Conservation (phyloP, 2,888 invertebrate genomes). For the Hedychridium roseum region DNA sequence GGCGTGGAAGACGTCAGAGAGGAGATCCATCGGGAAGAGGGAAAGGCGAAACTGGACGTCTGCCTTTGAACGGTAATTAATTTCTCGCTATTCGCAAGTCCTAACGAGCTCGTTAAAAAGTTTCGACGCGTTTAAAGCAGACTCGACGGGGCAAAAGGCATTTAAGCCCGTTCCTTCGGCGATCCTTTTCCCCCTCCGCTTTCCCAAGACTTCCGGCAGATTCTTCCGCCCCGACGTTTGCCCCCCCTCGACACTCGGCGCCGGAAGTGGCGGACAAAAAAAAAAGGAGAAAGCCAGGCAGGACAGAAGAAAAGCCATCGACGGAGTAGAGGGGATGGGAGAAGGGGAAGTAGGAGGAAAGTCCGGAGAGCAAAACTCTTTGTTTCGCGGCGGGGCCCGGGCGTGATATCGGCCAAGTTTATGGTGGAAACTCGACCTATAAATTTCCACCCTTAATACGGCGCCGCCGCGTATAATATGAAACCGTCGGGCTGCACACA, state of each 20-base stretch:
- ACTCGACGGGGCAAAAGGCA: constrained; percentile 35
- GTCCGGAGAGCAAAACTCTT: constrained; percentile 18
- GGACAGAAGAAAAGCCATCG: not conserved
- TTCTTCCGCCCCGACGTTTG: not conserved
- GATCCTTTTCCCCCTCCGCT: not conserved
- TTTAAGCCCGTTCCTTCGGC: constrained; percentile 35
- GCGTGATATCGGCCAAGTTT: constrained; percentile 41
- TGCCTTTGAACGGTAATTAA: constrained; percentile 40
- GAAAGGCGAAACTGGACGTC: constrained; percentile 2
- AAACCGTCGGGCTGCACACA: constrained; percentile 38
- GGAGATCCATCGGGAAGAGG: constrained; percentile 2
- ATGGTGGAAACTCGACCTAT: constrained; percentile 49
- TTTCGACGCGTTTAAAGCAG: constrained; percentile 40
- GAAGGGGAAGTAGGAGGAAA: constrained; percentile 2
- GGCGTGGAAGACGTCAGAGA: not conserved
- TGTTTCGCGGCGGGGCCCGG: constrained; percentile 29
- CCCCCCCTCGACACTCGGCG: not conserved
- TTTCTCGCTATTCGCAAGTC: constrained; percentile 30
- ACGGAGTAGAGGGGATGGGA: not conserved
- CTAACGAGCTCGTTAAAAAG: constrained; percentile 54
- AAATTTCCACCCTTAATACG: constrained; percentile 48
- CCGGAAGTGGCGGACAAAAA: not conserved
- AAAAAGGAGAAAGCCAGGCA: not conserved
- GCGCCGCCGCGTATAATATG: constrained; percentile 37
- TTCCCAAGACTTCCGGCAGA: not conserved